Percentiles rank a stretch among this genome's conserved stretches.
phyloP scores from a whole-genome alignment of 2,113 vertebrate genomes.

The Corydoras maculifer region DNA sequence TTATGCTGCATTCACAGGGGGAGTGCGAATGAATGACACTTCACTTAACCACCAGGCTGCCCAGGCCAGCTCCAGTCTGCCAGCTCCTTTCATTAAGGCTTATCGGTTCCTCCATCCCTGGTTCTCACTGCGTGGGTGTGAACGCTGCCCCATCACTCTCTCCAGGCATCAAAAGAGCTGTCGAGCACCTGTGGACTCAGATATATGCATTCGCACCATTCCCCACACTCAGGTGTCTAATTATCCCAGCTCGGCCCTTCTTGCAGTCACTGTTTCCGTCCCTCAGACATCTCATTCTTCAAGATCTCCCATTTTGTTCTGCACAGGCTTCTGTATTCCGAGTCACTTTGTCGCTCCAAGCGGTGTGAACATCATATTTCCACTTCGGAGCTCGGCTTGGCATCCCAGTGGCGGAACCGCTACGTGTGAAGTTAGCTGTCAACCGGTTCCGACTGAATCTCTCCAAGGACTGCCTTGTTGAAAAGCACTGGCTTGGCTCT shows the following conservation, averaged over 20 bases:
- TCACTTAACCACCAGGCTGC: conserved; percentile 53
- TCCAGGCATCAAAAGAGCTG: conserved; percentile 57
- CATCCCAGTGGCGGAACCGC: background rate
- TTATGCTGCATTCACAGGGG: conserved; percentile 48
- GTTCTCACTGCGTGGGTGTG: conserved; percentile 49
- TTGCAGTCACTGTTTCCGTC: conserved; percentile 5
- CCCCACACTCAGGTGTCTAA: conserved; percentile 60
- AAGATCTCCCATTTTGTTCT: conserved; percentile 19
- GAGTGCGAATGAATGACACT: conserved; percentile 58
- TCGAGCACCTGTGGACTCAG: conserved; percentile 60
- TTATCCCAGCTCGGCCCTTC: conserved; percentile 53
- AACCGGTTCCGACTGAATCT: background rate
- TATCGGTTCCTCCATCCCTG: conserved; percentile 32
- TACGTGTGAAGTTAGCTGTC: conserved; percentile 16
- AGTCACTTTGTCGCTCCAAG: conserved; percentile 10
- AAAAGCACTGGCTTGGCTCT: conserved; percentile 25
- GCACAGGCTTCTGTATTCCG: conserved; percentile 6
- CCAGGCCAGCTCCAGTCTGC: conserved; percentile 52
- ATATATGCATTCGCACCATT: conserved; percentile 28
- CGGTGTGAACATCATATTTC: background rate
- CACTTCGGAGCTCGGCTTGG: background rate
- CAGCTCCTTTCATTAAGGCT: conserved; percentile 61
- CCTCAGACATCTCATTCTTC: conserved; percentile 41
- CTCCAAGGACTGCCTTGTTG: conserved; percentile 38
- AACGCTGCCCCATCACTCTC: conserved; percentile 49